phyloP scores from a whole-genome alignment of 2,797 vertebrate species.

The Cirrhinus molitorella region DNA sequence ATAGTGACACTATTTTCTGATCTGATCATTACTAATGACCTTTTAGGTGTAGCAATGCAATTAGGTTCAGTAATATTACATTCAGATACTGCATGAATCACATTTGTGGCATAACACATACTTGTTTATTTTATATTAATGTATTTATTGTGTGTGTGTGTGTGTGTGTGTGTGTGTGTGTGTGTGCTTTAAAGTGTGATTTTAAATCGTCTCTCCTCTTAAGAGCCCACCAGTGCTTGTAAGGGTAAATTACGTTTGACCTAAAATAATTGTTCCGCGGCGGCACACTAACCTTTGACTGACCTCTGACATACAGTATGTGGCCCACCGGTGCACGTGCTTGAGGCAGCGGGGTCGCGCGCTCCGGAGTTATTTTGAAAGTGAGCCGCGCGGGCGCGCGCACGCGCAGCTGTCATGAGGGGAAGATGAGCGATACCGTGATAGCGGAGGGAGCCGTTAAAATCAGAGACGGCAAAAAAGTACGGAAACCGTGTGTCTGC shows the following conservation, averaged over 20 bases:
- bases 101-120: background rate
- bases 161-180: too few relatives aligned
- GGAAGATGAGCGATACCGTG: conserved; percentile 98
- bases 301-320: conserved; percentile 5
- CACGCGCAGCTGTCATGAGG: conserved; percentile 92
- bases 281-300: background rate
- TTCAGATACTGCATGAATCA: background rate
- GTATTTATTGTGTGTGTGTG: too few relatives aligned
- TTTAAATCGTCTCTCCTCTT: background rate
- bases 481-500: conserved; percentile 56
- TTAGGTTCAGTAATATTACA: background rate
- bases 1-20: too few relatives aligned
- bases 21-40: background rate
- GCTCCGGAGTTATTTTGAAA: conserved; percentile 89
- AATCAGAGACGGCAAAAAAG: conserved; percentile 96
- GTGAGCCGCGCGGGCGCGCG: conserved; percentile 82
- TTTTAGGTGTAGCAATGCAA: background rate
- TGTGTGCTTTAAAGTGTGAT: too few relatives aligned
- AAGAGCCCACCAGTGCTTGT: background rate
- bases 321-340: background rate
- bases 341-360: background rate
- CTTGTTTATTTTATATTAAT: too few relatives aligned
- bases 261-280: background rate
- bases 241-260: conserved; percentile 5
- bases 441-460: conserved; percentile 97